These are phyloP conservation scores for Junonia oenone DNA, from an alignment of 2,888 invertebrate species.

Conservation along the genomic window DNA sequence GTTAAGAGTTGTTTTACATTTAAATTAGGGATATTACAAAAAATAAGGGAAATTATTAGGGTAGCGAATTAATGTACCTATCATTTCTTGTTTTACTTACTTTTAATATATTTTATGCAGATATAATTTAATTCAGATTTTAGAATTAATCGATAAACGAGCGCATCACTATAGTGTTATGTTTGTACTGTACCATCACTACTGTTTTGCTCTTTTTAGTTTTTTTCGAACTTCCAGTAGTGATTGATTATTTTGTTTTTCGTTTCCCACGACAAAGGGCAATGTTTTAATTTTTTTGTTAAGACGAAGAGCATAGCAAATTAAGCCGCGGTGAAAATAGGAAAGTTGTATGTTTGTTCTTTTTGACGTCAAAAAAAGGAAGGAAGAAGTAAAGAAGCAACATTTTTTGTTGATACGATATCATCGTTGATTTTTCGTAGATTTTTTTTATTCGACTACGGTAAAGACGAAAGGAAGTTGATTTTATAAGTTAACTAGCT, in stretches of 20 bases:
- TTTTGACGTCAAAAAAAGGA: neutral
- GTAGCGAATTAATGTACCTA: too few species aligned
- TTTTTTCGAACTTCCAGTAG: neutral
- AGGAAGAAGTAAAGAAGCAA: too few species aligned
- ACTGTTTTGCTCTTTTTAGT: neutral
- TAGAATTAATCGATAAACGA: neutral
- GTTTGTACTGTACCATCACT: neutral
- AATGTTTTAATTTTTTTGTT: neutral
- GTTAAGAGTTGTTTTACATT: too few species aligned
- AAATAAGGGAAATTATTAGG: too few species aligned
- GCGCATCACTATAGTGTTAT: neutral
- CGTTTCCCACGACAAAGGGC: neutral
- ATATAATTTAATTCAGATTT: too few species aligned
- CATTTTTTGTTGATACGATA: too few species aligned
- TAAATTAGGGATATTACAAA: too few species aligned
- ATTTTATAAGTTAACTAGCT: too few species aligned
- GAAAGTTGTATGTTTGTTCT: neutral
- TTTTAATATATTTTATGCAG: too few species aligned
- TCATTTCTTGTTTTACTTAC: too few species aligned
- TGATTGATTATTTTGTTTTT: neutral
- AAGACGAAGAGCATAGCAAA: neutral
- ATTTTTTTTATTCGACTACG: neutral
- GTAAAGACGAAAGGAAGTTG: too few species aligned
- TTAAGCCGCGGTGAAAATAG: neutral
- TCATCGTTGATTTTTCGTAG: neutral